Evolutionary conservation across 2,888 invertebrate genomes (phyloP), one percentile per base, ranked within the genome.

Genomic region (Campoplex nolae): DNA sequence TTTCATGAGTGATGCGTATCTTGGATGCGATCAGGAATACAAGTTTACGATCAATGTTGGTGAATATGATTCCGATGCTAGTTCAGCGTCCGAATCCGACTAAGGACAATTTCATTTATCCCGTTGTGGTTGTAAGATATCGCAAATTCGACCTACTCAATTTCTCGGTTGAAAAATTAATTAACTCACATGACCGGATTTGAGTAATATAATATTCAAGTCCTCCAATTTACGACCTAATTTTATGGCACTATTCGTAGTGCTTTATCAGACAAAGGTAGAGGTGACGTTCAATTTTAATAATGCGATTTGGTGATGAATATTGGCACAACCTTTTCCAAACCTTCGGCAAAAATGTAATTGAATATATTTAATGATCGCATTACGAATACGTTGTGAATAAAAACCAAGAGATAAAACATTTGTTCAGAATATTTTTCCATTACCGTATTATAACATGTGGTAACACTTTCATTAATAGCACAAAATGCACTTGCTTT

Each of bases 21-120:
- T 99, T 93, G 99, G 99, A 11, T 99, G 99, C 92, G 99, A 99
- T 96, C 99, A 99, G 95, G 99, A 99, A 95, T 99, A 99, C 95
- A 97, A 98, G 95, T 98, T 99, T 94, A 96, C 96, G 0, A 97
- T 98, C 18, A 97, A 97, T 89, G 98, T 98, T 8, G 97, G 96
- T 0, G 98, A 97, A 91, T 97, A 96, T 91, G 96, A 96, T 89
- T 96, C 96, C 3, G 96, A 96, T 83, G 96, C 95, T 65, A 95
- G 95, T 91, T 94, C 94, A 2, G 93, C 89, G 2, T 94, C 94
- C 0, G 94, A 94, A 89, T 96, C 96, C 11, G 96, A 96, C 90
- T 96, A 95, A 94, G 82, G 3, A 16, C 32, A 7, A 62, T 32
- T 13, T 62, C 32, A 62, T 62, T 0, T 16, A 62, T 62, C 13